Evolutionary conservation across 2,888 invertebrate genomes (phyloP).

Genomic region (Cheiracanthium punctorium): DNA sequence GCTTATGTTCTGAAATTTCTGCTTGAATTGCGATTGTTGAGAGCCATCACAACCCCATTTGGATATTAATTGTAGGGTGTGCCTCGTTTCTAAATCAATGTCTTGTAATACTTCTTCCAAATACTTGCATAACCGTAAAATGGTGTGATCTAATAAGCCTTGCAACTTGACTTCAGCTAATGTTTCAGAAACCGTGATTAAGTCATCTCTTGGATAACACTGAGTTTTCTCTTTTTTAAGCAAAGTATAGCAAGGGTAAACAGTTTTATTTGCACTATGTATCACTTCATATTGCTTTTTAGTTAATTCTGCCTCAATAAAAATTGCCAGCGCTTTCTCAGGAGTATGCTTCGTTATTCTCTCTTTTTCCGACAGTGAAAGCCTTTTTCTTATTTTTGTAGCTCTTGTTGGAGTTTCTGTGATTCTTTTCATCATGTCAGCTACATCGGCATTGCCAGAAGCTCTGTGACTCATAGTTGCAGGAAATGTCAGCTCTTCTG

Average conservation of each 20-base stretch:
- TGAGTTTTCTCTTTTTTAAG: background rate
- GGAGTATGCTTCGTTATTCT: slow-evolving; percentile 4
- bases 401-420: background rate
- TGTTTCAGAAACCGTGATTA: background rate
- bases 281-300: slow-evolving; percentile 33
- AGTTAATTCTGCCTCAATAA: slow-evolving; percentile 21
- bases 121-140: background rate
- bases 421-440: background rate
- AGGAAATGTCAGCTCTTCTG: background rate
- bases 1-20: slow-evolving; percentile 28
- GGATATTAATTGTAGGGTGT: background rate
- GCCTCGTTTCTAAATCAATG: background rate
- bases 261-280: no score
- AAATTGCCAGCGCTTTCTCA: slow-evolving; percentile 17
- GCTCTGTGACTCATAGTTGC: background rate
- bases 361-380: background rate
- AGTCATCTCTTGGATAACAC: slow-evolving; percentile 13
- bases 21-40: slow-evolving; percentile 32
- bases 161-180: background rate
- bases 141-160: slow-evolving; percentile 1
- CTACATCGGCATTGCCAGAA: background rate
- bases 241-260: no score
- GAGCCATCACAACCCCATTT: slow-evolving; percentile 42
- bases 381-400: background rate
- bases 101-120: background rate